A percentile compares a stretch with the other conserved stretches of the same genome.
Conservation (phyloP, 2,888 invertebrate species). For the Morinoia aosen region DNA sequence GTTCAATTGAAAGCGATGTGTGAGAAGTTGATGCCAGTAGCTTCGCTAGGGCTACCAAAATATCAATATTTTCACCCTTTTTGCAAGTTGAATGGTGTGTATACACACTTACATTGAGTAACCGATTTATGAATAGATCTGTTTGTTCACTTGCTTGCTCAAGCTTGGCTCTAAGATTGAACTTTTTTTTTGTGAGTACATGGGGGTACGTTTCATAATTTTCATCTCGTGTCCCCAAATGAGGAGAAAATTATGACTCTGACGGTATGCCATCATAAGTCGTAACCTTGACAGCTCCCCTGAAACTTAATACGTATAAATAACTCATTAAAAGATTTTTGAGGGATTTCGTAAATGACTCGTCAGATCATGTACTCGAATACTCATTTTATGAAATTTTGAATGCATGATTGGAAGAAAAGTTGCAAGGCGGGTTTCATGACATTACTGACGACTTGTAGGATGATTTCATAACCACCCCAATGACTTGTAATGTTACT, state of each 20-base stretch:
- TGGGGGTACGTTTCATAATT: not conserved
- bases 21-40: not conserved
- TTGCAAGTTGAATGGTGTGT: not conserved
- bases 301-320: not conserved
- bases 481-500: too few species aligned
- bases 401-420: too few species aligned
- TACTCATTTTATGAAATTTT: too few species aligned
- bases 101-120: too few species aligned
- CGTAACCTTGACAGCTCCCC: not conserved
- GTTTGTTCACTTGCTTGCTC: not conserved
- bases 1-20: too few species aligned
- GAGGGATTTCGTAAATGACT: too few species aligned
- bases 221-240: not conserved
- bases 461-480: too few species aligned
- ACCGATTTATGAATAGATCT: not conserved
- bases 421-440: too few species aligned
- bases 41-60: not conserved
- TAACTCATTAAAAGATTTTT: too few species aligned
- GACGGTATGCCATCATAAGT: not conserved
- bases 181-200: not conserved
- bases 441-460: too few species aligned
- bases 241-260: not conserved
- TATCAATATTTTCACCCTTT: not conserved
- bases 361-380: too few species aligned
- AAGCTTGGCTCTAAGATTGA: not conserved